Percentiles rank a stretch among this genome's conserved stretches.
Conservation (phyloP, 2,888 invertebrate species). For the Anoncus sp. region DNA sequence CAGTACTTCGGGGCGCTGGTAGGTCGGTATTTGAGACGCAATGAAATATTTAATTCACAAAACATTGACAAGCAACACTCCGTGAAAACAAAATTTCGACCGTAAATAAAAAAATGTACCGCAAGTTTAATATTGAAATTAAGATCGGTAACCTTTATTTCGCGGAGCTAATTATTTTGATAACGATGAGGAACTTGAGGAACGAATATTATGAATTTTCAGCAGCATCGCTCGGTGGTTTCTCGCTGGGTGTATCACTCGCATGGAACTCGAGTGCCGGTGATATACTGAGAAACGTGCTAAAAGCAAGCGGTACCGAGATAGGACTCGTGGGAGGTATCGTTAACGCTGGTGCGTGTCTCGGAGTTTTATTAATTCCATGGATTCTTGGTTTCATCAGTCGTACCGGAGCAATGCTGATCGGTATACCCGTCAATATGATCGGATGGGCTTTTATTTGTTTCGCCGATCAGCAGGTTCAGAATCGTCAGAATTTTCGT, state of each 20-base stretch:
- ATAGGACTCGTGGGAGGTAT: constrained; percentile 73
- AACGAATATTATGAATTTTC: constrained; percentile 55
- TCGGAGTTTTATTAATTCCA: constrained; percentile 72
- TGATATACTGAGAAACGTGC: constrained; percentile 69
- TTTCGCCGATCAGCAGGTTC: constrained; percentile 71
- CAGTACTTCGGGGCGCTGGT: constrained; percentile 76
- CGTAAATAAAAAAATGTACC: too few relatives aligned
- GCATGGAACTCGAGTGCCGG: constrained; percentile 78
- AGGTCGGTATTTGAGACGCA: constrained; percentile 73
- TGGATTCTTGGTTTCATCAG: constrained; percentile 68
- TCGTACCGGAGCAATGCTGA: constrained; percentile 67
- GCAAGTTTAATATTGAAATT: too few relatives aligned
- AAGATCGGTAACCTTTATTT: too few relatives aligned
- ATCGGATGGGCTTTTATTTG: constrained; percentile 75
- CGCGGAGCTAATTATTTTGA: neutral
- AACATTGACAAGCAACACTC: too few relatives aligned
- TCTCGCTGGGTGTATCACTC: constrained; percentile 76
- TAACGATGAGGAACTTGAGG: constrained; percentile 7
- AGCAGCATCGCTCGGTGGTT: constrained; percentile 78
- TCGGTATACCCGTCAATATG: constrained; percentile 69
- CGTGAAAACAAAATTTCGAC: too few relatives aligned
- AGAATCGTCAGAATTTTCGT: neutral
- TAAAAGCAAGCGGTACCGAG: constrained; percentile 68
- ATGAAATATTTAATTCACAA: too few relatives aligned
- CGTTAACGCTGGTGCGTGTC: constrained; percentile 73